Evolutionary conservation across 2,797 vertebrate genomes (phyloP), one percentile per base, ranked within the genome.

Genomic region (Natrix natrix): DNA sequence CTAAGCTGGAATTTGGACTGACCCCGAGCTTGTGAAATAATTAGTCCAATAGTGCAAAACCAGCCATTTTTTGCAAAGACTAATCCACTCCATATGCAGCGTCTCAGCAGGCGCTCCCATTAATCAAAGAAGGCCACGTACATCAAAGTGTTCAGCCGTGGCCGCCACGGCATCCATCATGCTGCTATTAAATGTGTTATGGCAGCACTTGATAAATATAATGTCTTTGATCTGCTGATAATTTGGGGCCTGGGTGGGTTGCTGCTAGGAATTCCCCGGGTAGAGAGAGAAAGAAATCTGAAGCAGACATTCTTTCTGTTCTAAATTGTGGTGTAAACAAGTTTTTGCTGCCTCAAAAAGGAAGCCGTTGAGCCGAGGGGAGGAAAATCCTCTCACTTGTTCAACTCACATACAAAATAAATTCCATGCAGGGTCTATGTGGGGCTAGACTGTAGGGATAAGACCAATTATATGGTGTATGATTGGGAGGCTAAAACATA

Each of bases 21-120:
- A 97, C 97, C 97, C 97, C 88, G 94, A 97, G 97, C 97, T 97
- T 97, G 97, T 98, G 98, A 98, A 98, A 98, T 98, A 98, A 98
- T 98, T 98, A 98, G 98, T 97, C 97, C 97, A 98, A 98, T 98
- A 98, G 97, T 98, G 98, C 98, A 98, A 89, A 97, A 98, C 98
- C 98, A 98, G 98, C 98, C 98, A 97, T 98, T 98, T 98, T 98
- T 97, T 98, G 97, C 97, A 97, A 98, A 98, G 97, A 98, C 97
- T 98, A 98, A 98, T 98, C 98, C 98, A 98, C 98, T 98, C 97
- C 96, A 97, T 97, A 97, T 96, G 93, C 97, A 97, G 97, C 97
- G 96, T 98, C 97, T 97, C 96, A 96, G 97, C 97, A 97, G 97
- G 98, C 95, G 95, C 96, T 91, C 98, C 98, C 98, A 98, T 98